Conservation (phyloP, 2,113 vertebrate species). For the Malurus alboscapulatus region DNA sequence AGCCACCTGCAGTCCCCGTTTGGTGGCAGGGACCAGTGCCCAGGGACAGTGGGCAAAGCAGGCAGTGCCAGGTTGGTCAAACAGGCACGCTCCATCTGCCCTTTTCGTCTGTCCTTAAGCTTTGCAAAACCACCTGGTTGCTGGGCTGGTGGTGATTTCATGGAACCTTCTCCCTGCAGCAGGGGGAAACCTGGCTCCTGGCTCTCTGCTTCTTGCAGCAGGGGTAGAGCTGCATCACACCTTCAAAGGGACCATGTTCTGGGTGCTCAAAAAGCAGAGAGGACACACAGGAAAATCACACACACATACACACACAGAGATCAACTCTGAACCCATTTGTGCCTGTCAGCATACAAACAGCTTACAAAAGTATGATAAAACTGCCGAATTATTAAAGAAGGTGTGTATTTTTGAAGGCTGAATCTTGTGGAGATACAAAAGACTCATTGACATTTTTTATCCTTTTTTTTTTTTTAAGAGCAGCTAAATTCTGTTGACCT, state of each 20-base stretch:
- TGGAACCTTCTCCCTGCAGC: background rate
- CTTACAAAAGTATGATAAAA: background rate
- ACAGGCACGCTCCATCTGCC: background rate
- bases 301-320: accelerated
- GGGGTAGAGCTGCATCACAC: accelerated
- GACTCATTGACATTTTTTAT: background rate
- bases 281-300: background rate
- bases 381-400: background rate
- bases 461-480: background rate
- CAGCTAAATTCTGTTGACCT: constrained; percentile 30
- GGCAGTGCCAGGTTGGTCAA: background rate
- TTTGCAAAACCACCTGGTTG: background rate
- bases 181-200: background rate
- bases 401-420: background rate
- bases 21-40: background rate
- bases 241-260: background rate
- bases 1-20: background rate
- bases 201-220: background rate
- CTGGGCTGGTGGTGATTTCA: background rate
- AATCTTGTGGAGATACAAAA: background rate
- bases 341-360: background rate
- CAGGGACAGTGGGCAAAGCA: background rate
- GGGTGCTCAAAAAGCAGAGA: background rate
- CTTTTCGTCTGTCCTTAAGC: background rate
- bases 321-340: background rate